These are phyloP conservation scores for Otis tarda DNA, from an alignment of 2,113 vertebrate species.

Conservation along the genomic window DNA sequence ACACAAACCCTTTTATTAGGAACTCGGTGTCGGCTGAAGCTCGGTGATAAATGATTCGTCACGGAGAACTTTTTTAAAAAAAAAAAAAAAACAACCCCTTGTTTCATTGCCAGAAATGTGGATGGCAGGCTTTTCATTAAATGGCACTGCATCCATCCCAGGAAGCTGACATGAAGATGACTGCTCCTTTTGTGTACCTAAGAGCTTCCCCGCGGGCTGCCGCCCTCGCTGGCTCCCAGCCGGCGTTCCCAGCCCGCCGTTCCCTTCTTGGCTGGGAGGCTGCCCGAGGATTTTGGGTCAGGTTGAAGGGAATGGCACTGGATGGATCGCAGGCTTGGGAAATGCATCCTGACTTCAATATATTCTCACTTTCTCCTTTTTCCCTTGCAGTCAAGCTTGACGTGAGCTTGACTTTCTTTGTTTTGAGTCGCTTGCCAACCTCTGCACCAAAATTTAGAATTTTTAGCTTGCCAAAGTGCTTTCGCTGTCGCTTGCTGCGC, in stretches of 20 bases:
- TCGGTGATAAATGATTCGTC: background rate
- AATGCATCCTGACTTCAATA: background rate
- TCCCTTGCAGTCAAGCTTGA: background rate
- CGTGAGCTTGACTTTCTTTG: background rate
- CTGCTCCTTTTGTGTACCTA: conserved; percentile 45
- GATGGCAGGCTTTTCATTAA: background rate
- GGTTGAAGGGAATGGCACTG: background rate
- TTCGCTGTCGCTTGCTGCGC: fast-evolving
- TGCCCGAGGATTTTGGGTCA: background rate
- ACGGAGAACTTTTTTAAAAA: background rate
- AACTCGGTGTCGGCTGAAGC: background rate
- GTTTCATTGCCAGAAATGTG: background rate
- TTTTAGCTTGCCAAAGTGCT: background rate
- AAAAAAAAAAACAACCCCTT: background rate
- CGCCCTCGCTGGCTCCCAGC: background rate
- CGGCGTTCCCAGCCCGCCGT: background rate
- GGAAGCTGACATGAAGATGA: background rate
- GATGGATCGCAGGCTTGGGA: background rate
- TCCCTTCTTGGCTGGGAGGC: background rate
- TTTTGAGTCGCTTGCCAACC: background rate
- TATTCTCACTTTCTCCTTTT: background rate
- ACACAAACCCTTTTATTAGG: conserved; percentile 2
- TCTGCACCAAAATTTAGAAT: background rate
- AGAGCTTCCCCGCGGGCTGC: background rate
- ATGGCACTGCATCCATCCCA: fast-evolving